Base-by-base conservation (phyloP, 2,888 invertebrate species). In the Patella caerulea region DNA sequence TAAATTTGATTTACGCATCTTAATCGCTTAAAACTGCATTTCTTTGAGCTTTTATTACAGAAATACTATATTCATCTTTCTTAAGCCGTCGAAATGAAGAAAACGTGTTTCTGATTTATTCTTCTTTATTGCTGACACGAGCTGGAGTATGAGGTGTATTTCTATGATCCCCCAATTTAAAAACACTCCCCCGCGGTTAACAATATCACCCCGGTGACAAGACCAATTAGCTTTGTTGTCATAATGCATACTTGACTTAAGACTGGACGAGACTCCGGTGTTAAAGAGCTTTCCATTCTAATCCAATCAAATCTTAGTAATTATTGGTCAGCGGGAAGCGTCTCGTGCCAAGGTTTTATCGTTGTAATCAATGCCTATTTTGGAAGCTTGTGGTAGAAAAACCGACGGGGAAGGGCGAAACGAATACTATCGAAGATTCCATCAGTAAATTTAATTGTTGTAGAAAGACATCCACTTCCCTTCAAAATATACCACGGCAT, bases 101-200 rank as follows among this genome's bases (percentile, higher is more conserved):
- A 65, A 65, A 65, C 65, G 24, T 65, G 65, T 65, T 65, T 65
- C 65, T 65, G 24, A 65, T 65, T 65, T 65, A 65, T 65, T 24
- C 65, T 19, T 65, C 65, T 65, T 65, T 24, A 24, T 24, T 65
- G 19, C 65, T 65, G 65, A 65, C 65, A 65, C 65, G 65, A 65
- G 65, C 24, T 19, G 19, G 24, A 65, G 65, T 65, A 65, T 65
- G 65, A 11, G 65, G 65, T 24, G 65, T 24, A 65, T 65, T 24
- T 65, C 65, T 65, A 65, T 65, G 65, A 65, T 65, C 65, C 65
- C 24, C 65, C 24, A 19, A 65, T 65, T 65, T 65, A 19, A 65
- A 65, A 65, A 65, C 24, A 65, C 65, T 65, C 65, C 65, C 65
- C 65, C 65, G 24, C 65, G 19, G 65, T 65, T 24, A 24, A 65